Evolutionary conservation across 2,113 vertebrate genomes (phyloP).

Genomic region (Ibidorhyncha struthersii): DNA sequence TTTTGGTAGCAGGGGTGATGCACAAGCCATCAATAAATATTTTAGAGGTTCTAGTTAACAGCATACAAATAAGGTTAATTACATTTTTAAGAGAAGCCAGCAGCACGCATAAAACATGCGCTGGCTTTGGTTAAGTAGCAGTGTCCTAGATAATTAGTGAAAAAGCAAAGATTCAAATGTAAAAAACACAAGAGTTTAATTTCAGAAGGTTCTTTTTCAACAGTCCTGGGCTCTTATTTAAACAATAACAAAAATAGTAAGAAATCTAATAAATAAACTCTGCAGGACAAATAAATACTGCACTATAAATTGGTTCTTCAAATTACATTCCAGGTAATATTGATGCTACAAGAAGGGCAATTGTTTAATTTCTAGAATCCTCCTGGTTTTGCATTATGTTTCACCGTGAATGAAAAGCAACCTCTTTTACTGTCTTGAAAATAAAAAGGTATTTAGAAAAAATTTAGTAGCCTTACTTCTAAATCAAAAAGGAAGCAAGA

Average conservation of each 20-base stretch:
- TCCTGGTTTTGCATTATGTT: not conserved
- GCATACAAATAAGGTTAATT: slow-evolving; percentile 60
- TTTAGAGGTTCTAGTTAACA: slow-evolving; percentile 52
- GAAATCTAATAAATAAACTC: not conserved
- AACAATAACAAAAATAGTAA: not conserved
- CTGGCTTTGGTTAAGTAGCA: slow-evolving; percentile 31
- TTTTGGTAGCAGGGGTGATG: slow-evolving; percentile 17
- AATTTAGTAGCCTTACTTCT: not conserved
- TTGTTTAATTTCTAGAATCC: not conserved
- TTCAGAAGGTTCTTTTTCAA: not conserved
- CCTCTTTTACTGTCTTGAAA: not conserved
- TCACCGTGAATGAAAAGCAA: not conserved
- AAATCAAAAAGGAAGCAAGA: not conserved
- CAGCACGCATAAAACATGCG: slow-evolving; percentile 56
- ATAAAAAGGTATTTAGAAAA: not conserved
- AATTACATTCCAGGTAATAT: not conserved
- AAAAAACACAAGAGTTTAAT: not conserved
- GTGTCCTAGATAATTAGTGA: slow-evolving; percentile 25
- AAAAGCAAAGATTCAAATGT: slow-evolving; percentile 10
- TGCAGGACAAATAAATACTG: not conserved
- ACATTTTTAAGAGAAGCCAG: slow-evolving; percentile 53
- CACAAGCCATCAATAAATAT: slow-evolving; percentile 62
- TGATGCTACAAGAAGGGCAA: not conserved
- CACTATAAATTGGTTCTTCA: not conserved
- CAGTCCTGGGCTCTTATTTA: not conserved